Evolutionary conservation across 2,797 vertebrate genomes (phyloP).

Genomic region (Anguilla pacifica): DNA sequence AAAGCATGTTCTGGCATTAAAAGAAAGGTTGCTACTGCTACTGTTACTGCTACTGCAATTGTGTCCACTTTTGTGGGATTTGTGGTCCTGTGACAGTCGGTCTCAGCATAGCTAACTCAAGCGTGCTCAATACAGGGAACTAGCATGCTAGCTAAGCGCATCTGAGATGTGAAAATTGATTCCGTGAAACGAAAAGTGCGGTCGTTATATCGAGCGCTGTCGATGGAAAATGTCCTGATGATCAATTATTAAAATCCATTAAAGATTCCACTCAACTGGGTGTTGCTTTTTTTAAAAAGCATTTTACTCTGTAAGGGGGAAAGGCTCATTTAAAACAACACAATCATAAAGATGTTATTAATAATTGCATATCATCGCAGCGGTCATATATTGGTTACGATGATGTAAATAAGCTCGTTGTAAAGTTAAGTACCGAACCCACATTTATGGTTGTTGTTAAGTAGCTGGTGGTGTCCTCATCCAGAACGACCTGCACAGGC

Average conservation of each 20-base stretch:
- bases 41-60: too few species aligned
- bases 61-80: neutral
- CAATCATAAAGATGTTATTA: neutral
- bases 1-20: neutral
- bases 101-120: neutral
- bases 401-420: neutral
- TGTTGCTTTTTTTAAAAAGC: neutral
- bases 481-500: neutral
- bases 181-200: neutral
- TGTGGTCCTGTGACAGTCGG: neutral
- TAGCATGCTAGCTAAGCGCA: neutral
- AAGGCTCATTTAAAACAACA: neutral
- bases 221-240: slow-evolving; percentile 3
- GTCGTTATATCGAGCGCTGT: slow-evolving; percentile 5
- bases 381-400: neutral
- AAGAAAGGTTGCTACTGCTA: neutral
- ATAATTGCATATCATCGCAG: neutral
- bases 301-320: neutral
- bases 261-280: neutral
- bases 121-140: neutral
- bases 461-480: neutral
- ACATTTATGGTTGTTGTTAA: neutral
- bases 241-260: slow-evolving; percentile 13
- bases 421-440: neutral
- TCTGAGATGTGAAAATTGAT: neutral